Evolutionary conservation across 2,797 vertebrate genomes (phyloP).

Genomic region (Chanos chanos): DNA sequence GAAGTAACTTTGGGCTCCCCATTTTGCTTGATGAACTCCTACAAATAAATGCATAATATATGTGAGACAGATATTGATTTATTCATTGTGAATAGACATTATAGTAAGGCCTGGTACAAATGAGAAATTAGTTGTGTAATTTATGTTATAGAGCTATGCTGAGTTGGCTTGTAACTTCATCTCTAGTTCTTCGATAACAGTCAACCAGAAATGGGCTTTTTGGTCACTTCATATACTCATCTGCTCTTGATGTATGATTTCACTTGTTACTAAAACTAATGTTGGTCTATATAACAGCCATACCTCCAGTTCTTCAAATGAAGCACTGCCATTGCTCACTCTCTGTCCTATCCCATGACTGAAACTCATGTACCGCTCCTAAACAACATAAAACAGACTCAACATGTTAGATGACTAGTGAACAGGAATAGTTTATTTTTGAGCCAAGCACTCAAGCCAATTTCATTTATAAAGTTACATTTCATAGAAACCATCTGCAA

Average conservation of each 20-base stretch:
- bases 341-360: conserved; percentile 55
- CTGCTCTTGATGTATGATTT: no score
- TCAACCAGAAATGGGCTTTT: no score
- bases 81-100: no score
- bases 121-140: not conserved
- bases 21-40: conserved; percentile 61
- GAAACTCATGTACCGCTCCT: conserved; percentile 66
- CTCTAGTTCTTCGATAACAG: no score
- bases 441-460: no score
- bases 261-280: no score
- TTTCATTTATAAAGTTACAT: no score
- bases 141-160: no score
- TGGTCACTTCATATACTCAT: no score
- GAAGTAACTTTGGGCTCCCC: conserved; percentile 61
- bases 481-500: not conserved
- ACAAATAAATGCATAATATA: conserved; percentile 40
- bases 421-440: not conserved
- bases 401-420: not conserved
- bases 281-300: not conserved
- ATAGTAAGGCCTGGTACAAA: no score
- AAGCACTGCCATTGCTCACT: conserved; percentile 56
- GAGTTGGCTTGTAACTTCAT: no score
- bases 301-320: conserved; percentile 67
- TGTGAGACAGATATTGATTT: no score
- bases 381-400: conserved; percentile 28